Evolutionary conservation across 53 echinoderm and acorn worm genomes (phyloP).

Genomic region (Temnopleurus reevesii): DNA sequence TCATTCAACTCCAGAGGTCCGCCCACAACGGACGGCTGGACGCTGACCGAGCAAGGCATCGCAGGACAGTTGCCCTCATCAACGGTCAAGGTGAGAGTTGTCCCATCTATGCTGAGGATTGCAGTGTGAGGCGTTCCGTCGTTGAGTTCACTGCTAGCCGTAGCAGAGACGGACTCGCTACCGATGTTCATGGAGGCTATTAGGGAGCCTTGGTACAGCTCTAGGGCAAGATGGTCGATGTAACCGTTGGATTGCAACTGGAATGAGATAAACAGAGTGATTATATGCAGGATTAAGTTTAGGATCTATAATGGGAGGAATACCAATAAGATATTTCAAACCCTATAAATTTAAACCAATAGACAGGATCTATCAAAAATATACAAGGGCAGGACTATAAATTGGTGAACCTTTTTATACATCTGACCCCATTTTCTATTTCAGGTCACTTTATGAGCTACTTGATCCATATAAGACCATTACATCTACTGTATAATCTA

Average conservation of each 20-base stretch:
- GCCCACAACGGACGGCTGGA: constrained; percentile 56
- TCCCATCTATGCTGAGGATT: constrained; percentile 63
- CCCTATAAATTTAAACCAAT: too few relatives aligned
- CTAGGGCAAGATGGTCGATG: constrained; percentile 86
- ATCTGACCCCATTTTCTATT: too few relatives aligned
- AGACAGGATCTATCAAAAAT: too few relatives aligned
- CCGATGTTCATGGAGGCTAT: constrained; percentile 76
- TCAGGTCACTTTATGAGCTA: too few relatives aligned
- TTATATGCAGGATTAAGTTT: too few relatives aligned
- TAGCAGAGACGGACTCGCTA: constrained; percentile 67
- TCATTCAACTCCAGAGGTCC: constrained; percentile 84
- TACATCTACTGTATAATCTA: too few relatives aligned
- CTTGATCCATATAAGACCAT: too few relatives aligned
- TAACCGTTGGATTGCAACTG: constrained; percentile 77
- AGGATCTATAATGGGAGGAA: too few relatives aligned
- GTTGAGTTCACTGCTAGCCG: constrained; percentile 62
- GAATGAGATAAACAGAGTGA: background rate
- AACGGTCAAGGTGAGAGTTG: constrained; percentile 62
- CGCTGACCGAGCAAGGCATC: constrained; percentile 62
- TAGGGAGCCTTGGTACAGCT: constrained; percentile 72
- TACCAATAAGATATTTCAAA: too few relatives aligned
- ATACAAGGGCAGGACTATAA: too few relatives aligned
- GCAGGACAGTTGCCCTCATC: constrained; percentile 76
- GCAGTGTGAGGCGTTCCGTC: constrained; percentile 77
- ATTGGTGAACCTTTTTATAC: too few relatives aligned